Conservation (phyloP, 2,113 vertebrate species). For the Scalopus aquaticus region DNA sequence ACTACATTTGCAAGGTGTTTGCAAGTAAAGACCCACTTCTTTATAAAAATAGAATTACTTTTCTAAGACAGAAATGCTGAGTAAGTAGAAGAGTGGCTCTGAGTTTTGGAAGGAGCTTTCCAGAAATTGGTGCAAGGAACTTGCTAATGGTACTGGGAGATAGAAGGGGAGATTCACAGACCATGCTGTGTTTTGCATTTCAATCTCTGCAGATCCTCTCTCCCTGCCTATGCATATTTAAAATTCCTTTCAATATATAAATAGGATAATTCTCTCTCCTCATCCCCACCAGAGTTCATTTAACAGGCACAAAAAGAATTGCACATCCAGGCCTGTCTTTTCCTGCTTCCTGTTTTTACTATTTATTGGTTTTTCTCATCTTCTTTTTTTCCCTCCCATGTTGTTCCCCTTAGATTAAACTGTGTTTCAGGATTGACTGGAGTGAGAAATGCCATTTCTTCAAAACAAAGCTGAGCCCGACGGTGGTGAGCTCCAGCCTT, state of each 20-base stretch:
- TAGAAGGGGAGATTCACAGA: conserved; percentile 26
- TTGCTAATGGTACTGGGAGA: conserved; percentile 58
- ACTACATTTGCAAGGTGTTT: conserved; percentile 60
- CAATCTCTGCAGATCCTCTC: conserved; percentile 71
- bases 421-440: conserved; percentile 38
- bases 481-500: neutral
- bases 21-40: conserved; percentile 46
- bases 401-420: conserved; percentile 57
- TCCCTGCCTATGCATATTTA: conserved; percentile 77
- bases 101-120: conserved; percentile 71
- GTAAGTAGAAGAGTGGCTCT: conserved; percentile 59
- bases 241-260: conserved; percentile 80
- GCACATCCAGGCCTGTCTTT: conserved; percentile 63
- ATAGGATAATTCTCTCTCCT: conserved; percentile 71
- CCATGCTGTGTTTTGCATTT: conserved; percentile 72
- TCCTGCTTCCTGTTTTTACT: conserved; percentile 62
- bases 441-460: conserved; percentile 49
- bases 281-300: conserved; percentile 75
- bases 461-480: neutral
- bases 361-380: conserved; percentile 77
- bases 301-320: conserved; percentile 74
- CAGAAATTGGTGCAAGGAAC: conserved; percentile 70
- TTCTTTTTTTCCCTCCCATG: neutral
- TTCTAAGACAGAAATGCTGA: conserved; percentile 71
- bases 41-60: conserved; percentile 69